Conservation (phyloP, 2,888 invertebrate genomes). For the Julus scanicus region DNA sequence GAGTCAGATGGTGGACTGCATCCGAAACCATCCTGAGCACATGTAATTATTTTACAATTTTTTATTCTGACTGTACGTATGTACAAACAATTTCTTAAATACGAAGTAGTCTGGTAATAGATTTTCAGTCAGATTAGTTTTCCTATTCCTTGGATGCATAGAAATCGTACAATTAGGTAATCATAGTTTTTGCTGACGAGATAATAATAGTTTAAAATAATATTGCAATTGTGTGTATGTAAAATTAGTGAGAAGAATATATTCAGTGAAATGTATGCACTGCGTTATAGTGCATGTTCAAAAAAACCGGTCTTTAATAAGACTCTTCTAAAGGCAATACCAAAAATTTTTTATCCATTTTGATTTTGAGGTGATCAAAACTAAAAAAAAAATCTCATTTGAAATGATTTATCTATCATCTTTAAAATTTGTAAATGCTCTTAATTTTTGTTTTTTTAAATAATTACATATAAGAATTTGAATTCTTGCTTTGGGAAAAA, state of each 20-base stretch:
- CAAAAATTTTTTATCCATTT: too few relatives aligned
- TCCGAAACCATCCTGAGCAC: slow-evolving; percentile 96
- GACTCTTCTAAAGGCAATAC: too few relatives aligned
- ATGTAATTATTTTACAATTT: slow-evolving; percentile 77
- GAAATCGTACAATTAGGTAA: slow-evolving; percentile 19
- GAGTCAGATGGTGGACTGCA: slow-evolving; percentile 86
- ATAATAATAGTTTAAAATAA: background rate
- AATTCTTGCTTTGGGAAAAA: too few relatives aligned
- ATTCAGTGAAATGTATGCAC: too few relatives aligned
- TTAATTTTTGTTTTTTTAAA: too few relatives aligned
- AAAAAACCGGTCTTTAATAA: too few relatives aligned
- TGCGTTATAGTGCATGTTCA: too few relatives aligned
- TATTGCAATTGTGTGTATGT: background rate
- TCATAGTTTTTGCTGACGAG: background rate
- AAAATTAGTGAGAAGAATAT: background rate
- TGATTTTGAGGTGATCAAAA: too few relatives aligned
- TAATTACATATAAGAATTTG: too few relatives aligned
- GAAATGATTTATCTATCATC: too few relatives aligned
- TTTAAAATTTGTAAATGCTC: too few relatives aligned
- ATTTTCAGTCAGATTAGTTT: slow-evolving; percentile 6
- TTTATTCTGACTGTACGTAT: background rate
- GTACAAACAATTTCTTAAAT: slow-evolving; percentile 40
- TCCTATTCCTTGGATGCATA: background rate
- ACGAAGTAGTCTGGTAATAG: background rate
- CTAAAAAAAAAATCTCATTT: too few relatives aligned